These are phyloP conservation scores for Agonopterix arenella DNA, from an alignment of 2,888 invertebrate genomes.

Conservation along the genomic window DNA sequence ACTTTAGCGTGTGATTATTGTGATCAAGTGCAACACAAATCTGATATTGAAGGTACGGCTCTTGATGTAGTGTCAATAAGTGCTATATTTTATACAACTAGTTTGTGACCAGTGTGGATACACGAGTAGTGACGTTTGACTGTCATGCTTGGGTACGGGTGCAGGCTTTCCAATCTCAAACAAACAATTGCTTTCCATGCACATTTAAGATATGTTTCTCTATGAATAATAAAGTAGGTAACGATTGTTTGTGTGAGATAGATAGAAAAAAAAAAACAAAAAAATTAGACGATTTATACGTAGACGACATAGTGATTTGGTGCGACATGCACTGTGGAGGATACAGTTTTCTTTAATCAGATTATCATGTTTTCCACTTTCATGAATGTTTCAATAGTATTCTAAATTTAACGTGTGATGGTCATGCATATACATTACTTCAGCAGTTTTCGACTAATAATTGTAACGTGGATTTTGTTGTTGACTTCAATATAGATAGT, in stretches of 20 bases:
- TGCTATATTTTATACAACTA: slow-evolving; percentile 26
- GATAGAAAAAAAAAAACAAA: slow-evolving; percentile 33
- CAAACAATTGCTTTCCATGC: slow-evolving; percentile 27
- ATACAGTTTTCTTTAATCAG: slow-evolving; percentile 25
- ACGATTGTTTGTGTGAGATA: slow-evolving; percentile 47
- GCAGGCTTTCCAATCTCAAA: slow-evolving; percentile 58
- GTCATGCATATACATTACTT: slow-evolving; percentile 45
- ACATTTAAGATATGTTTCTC: no score
- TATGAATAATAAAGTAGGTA: no score
- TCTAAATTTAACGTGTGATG: slow-evolving; percentile 1
- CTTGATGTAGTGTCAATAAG: slow-evolving; percentile 9
- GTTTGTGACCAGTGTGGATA: slow-evolving; percentile 38
- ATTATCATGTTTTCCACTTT: slow-evolving; percentile 20
- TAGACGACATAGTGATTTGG: slow-evolving; percentile 59
- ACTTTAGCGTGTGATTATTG: not conserved
- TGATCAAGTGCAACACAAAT: slow-evolving; percentile 5
- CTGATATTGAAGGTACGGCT: slow-evolving; percentile 3
- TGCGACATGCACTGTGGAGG: slow-evolving; percentile 70
- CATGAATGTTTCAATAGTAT: slow-evolving; percentile 11
- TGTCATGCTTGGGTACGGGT: slow-evolving; percentile 74
- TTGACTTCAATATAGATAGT: no score
- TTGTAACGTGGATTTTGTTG: no score
- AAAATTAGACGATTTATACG: slow-evolving; percentile 43
- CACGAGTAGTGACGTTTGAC: slow-evolving; percentile 23
- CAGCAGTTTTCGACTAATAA: no score